phyloP scores from a whole-genome alignment of 2,113 vertebrate species.

The Pantherophis guttatus region DNA sequence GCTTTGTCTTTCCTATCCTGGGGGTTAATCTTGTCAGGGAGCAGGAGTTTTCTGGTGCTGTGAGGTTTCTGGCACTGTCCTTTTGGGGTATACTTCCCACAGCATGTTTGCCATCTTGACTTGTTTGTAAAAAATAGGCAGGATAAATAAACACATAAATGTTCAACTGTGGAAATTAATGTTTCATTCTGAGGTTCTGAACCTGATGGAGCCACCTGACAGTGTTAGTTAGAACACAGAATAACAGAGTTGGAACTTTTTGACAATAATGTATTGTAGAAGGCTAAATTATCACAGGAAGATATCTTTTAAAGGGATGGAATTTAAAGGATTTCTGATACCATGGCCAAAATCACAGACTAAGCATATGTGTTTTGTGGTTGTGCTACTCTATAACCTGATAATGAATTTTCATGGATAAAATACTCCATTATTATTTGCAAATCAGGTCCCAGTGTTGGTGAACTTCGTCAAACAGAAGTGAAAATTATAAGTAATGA shows the following conservation, averaged over 20 bases:
- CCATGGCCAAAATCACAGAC: neutral
- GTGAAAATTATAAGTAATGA: conserved; percentile 86
- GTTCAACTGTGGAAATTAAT: neutral
- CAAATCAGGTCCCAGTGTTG: conserved; percentile 54
- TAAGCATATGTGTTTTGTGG: neutral
- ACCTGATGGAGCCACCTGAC: neutral
- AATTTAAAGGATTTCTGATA: neutral
- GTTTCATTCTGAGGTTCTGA: neutral
- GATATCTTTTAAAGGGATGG: neutral
- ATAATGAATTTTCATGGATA: neutral
- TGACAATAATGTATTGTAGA: neutral
- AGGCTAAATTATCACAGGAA: neutral
- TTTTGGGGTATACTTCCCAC: no score
- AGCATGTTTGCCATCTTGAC: neutral
- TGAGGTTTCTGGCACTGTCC: no score
- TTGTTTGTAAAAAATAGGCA: neutral
- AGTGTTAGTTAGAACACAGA: neutral
- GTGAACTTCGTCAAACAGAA: conserved; percentile 81
- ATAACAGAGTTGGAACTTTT: neutral
- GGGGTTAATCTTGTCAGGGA: no score
- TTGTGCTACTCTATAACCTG: neutral
- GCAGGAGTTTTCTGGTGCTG: no score
- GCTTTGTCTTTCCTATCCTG: no score
- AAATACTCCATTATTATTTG: neutral
- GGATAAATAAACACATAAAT: neutral